phyloP scores from a whole-genome alignment of 2,113 vertebrate species.

The Meles meles region DNA sequence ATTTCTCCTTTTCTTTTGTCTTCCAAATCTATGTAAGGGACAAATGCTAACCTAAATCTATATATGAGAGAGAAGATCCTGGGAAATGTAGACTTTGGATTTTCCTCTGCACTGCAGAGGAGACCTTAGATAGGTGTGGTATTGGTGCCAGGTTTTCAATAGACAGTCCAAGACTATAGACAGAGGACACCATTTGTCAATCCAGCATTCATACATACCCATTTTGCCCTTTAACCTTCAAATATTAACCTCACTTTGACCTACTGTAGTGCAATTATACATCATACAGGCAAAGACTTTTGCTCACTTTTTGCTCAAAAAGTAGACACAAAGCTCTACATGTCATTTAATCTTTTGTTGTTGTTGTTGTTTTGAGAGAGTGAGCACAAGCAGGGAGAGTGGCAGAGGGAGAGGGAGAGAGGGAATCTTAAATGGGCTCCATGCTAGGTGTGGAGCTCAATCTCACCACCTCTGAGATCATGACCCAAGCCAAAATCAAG shows the following conservation, averaged over 20 bases:
- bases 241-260: not conserved
- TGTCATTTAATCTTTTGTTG: not conserved
- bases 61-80: not conserved
- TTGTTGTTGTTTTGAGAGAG: not conserved
- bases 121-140: not conserved
- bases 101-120: not conserved
- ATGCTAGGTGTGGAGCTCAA: not conserved
- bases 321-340: not conserved
- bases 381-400: not conserved
- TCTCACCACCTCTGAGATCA: not conserved
- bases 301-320: not conserved
- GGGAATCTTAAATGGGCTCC: not conserved
- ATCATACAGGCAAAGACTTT: not conserved
- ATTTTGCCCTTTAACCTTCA: not conserved
- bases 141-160: not conserved
- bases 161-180: not conserved
- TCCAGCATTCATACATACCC: not conserved
- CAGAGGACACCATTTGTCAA: not conserved
- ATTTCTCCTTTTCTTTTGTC: not conserved
- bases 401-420: not conserved
- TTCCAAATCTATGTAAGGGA: not conserved
- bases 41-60: not conserved
- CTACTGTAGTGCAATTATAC: not conserved
- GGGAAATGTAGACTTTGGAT: not conserved
- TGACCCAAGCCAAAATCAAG: not conserved